These are phyloP conservation scores for Cylloceria caligata DNA, from an alignment of 2,888 invertebrate genomes.

Conservation along the genomic window DNA sequence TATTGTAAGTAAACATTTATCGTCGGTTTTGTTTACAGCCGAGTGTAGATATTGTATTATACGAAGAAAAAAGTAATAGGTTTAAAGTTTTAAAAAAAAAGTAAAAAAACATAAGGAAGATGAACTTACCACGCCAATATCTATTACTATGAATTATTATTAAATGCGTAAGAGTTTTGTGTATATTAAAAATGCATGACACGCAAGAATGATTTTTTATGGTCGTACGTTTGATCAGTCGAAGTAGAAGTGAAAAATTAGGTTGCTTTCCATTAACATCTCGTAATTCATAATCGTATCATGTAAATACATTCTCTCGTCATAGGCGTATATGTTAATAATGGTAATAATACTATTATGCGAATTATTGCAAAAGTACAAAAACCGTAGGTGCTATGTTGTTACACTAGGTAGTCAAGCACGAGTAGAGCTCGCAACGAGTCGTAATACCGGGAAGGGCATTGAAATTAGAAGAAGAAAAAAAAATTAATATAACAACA, in stretches of 20 bases:
- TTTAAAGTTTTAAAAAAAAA: conserved; percentile 60
- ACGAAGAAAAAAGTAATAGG: conserved; percentile 69
- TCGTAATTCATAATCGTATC: conserved; percentile 79
- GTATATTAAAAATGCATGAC: conserved; percentile 77
- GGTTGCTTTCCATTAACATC: conserved; percentile 78
- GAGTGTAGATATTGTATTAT: conserved; percentile 82
- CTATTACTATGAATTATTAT: conserved; percentile 75
- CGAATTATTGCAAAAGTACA: conserved; percentile 84
- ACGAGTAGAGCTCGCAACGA: conserved; percentile 63
- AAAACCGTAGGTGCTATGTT: conserved; percentile 84
- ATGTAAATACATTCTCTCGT: conserved; percentile 82
- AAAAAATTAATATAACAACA: background rate
- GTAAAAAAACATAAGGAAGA: background rate
- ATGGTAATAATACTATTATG: conserved; percentile 78
- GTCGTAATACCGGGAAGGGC: conserved; percentile 57
- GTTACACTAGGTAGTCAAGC: conserved; percentile 81
- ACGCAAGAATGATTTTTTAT: conserved; percentile 70
- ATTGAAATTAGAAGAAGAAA: conserved; percentile 23
- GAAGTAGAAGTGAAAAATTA: conserved; percentile 67
- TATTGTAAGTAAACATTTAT: conserved; percentile 76
- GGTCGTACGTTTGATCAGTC: conserved; percentile 70
- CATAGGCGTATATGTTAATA: conserved; percentile 75
- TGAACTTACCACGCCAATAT: conserved; percentile 75
- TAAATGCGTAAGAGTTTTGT: conserved; percentile 73
- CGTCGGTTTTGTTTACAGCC: conserved; percentile 76